Evolutionary conservation across 1,140 invertebrate genomes (phyloP).

Genomic region (Sitodiplosis mosellana): DNA sequence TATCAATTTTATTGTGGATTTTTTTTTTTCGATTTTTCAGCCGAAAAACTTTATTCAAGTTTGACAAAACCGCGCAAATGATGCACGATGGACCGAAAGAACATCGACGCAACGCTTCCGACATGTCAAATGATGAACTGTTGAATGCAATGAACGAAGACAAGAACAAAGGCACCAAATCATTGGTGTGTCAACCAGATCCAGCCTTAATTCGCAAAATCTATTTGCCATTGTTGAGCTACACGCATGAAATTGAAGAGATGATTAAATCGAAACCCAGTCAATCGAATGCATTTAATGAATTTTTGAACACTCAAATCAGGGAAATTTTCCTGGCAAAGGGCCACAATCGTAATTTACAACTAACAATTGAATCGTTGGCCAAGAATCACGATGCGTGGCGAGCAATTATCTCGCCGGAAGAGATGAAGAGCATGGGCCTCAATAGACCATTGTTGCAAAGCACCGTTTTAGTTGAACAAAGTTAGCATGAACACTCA

Average conservation of each 20-base stretch:
- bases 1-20: background rate
- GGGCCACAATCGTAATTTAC: constrained; percentile 34
- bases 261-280: constrained; percentile 35
- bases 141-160: constrained; percentile 9
- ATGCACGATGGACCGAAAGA: constrained; percentile 40
- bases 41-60: constrained; percentile 44
- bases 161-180: constrained; percentile 26
- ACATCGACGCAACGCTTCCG: constrained; percentile 25
- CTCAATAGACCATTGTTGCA: constrained; percentile 48
- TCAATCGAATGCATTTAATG: constrained; percentile 43
- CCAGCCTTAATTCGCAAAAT: constrained; percentile 58
- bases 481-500: background rate
- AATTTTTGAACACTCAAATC: constrained; percentile 57
- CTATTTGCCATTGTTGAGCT: constrained; percentile 52
- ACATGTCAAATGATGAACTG: constrained; percentile 20
- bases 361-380: constrained; percentile 39
- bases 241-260: constrained; percentile 59
- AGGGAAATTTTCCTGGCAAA: constrained; percentile 46
- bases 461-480: constrained; percentile 43
- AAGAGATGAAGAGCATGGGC: constrained; percentile 40
- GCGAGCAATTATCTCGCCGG: constrained; percentile 44
- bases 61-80: constrained; percentile 61
- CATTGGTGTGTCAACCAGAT: constrained; percentile 49
- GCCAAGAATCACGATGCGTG: constrained; percentile 59
- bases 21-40: constrained; percentile 5